Conservation (phyloP, 2,888 invertebrate species). For the Tetragonisca angustula region DNA sequence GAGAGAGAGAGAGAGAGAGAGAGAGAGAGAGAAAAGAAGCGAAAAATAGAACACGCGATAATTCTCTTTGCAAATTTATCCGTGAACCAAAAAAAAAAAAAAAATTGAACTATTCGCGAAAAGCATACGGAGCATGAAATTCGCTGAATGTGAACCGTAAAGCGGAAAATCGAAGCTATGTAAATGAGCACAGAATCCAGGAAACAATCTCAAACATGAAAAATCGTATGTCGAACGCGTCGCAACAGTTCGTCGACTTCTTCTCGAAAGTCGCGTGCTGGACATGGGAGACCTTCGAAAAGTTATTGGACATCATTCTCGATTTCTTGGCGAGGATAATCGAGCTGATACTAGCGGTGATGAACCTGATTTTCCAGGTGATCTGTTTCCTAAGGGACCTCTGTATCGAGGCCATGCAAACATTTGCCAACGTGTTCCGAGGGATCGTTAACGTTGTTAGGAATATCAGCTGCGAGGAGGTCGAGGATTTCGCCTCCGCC, state of each 20-base stretch:
- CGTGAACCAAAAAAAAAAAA: background rate
- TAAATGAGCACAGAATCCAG: background rate
- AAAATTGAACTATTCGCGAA: background rate
- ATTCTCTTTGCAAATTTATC: constrained; percentile 9
- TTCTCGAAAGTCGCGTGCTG: constrained; percentile 68
- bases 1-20: background rate
- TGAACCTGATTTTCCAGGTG: constrained; percentile 76
- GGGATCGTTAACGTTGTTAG: constrained; percentile 74
- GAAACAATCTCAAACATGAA: constrained; percentile 51
- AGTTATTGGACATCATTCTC: constrained; percentile 73
- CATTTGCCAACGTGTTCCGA: constrained; percentile 76
- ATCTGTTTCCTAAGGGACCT: constrained; percentile 75
- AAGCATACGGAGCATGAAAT: background rate
- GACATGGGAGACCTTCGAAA: constrained; percentile 76
- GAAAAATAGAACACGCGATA: constrained; percentile 15
- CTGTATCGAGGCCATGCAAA: constrained; percentile 76
- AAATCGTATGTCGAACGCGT: constrained; percentile 63
- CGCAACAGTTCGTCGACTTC: constrained; percentile 70
- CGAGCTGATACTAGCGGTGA: constrained; percentile 75
- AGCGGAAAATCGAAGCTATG: constrained; percentile 13
- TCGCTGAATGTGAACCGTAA: background rate
- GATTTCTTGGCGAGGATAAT: constrained; percentile 74
- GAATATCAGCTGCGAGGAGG: constrained; percentile 76
- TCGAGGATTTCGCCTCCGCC: constrained; percentile 78
- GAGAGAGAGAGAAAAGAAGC: background rate